Percentiles rank a stretch among this genome's conserved stretches.
phyloP scores from a whole-genome alignment of 2,888 invertebrate genomes.

The Diplazon laetatorius region DNA sequence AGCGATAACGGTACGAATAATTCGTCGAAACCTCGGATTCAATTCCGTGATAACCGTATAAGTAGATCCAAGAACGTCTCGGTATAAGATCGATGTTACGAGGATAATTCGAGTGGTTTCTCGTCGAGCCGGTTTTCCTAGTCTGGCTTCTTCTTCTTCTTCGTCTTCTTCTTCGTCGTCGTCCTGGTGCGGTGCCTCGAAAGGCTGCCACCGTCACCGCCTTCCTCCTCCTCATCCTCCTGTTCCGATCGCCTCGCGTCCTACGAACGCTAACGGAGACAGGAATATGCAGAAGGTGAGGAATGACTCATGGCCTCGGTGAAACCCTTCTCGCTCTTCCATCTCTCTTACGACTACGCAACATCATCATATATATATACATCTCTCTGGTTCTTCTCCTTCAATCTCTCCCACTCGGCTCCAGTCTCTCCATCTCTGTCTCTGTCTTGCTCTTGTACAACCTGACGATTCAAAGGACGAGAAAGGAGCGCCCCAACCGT shows the following conservation, averaged over 20 bases:
- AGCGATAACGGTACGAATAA: constrained; percentile 47
- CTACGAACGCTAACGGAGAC: constrained; percentile 45
- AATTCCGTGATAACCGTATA: constrained; percentile 51
- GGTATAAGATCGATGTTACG: constrained; percentile 50
- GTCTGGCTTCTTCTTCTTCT: constrained; percentile 12
- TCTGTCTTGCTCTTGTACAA: constrained; percentile 9
- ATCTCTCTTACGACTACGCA: constrained; percentile 23
- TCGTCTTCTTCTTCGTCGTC: constrained; percentile 30
- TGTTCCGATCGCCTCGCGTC: constrained; percentile 27
- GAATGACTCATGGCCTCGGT: constrained; percentile 58
- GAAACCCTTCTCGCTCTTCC: constrained; percentile 50
- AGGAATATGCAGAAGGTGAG: constrained; percentile 46
- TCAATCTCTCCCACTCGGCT: constrained; percentile 26
- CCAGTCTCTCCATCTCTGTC: too few species aligned
- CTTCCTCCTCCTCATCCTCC: constrained; percentile 20
- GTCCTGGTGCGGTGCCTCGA: constrained; percentile 37
- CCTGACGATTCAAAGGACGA: not conserved
- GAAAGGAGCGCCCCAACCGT: constrained; percentile 1
- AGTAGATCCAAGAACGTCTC: constrained; percentile 48
- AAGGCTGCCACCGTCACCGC: constrained; percentile 21
- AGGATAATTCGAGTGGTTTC: constrained; percentile 59
- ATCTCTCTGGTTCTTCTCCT: constrained; percentile 17
- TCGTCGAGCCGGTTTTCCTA: constrained; percentile 51
- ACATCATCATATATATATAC: constrained; percentile 20
- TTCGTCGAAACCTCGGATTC: constrained; percentile 48